Base-by-base conservation (phyloP, 2,797 vertebrate genomes). In the Antrozous pallidus region DNA sequence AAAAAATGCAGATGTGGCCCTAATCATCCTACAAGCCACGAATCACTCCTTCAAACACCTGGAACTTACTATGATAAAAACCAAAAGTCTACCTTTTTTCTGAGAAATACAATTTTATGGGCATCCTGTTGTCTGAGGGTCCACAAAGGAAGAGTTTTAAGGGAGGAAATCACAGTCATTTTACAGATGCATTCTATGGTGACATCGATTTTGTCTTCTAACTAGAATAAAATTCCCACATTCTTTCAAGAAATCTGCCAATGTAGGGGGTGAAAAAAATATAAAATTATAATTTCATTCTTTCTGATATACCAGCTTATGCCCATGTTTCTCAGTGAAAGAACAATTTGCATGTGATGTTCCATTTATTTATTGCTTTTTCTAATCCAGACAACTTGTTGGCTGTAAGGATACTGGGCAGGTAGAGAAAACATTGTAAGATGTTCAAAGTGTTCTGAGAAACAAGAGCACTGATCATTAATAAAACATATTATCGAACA, bases 401-500 rank as follows among this genome's bases (percentile, higher is more conserved):
- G 80, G 56, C 69, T 75, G 33, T 74, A 33, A 94, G 69, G 51
- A 89, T 38, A 67, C 38, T 12, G 2, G 56, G n/a, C 49, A 75
- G n/a, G 96, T 73, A 96, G 51, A 91, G 67, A 71, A 83, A 74
- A 73, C 73, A 88, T 91, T 96, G 80, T 94, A 56, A 78, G 69
- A 71, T 61, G 45, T 73, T 87, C 83, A 71, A 95, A 74, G 82
- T 67, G 33, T 73, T 20, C 73, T 80, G 81, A 87, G 80, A 91
- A 94, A 94, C 51, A 89, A 92, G 31, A 58, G 26, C 20, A 36
- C 40, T 94, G 91, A 82, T 95, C 65, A 67, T 84, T 89, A 95
- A 91, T 71, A 90, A 80, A 84, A 22, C 36, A 22, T 90, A 95
- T 93, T 87, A 45, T 88, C 58, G 77, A 83, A 79, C 85, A 95